Conservation (phyloP, 2,888 invertebrate genomes). For the Timandra comae region DNA sequence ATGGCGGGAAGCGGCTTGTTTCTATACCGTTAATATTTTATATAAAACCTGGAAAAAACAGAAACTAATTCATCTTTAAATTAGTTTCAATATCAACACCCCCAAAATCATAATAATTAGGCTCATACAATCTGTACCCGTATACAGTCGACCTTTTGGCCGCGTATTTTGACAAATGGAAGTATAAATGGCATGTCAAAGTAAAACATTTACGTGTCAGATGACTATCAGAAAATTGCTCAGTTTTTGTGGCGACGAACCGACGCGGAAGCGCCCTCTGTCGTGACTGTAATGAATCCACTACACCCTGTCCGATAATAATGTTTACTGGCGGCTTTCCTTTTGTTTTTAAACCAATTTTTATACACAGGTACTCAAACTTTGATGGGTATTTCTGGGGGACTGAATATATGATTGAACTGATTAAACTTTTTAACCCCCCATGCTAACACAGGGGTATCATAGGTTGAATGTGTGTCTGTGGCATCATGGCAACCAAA, state of each 20-base stretch:
- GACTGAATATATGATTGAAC: too few species aligned
- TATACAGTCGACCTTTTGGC: slow-evolving; percentile 7
- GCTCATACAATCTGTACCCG: slow-evolving; percentile 15
- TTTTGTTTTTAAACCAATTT: slow-evolving; percentile 1
- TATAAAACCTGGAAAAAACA: too few species aligned
- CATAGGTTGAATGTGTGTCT: too few species aligned
- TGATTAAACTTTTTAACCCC: too few species aligned
- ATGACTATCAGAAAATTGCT: slow-evolving; percentile 72
- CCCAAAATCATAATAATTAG: slow-evolving; percentile 20
- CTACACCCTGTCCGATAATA: slow-evolving; percentile 19
- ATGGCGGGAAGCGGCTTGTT: too few species aligned
- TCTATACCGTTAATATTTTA: too few species aligned
- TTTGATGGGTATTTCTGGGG: background rate
- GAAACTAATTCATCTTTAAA: too few species aligned
- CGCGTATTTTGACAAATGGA: slow-evolving; percentile 58
- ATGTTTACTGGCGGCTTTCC: slow-evolving; percentile 9
- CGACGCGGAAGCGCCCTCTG: slow-evolving; percentile 44
- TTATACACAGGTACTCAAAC: too few species aligned
- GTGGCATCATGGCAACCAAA: too few species aligned
- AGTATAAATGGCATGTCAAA: slow-evolving; percentile 69
- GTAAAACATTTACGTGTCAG: slow-evolving; percentile 64
- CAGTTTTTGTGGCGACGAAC: slow-evolving; percentile 56
- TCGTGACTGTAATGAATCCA: slow-evolving; percentile 48
- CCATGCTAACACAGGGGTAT: too few species aligned
- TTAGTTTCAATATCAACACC: slow-evolving; percentile 8